Conservation (phyloP, 2,113 vertebrate species). For the Platanista minor region DNA sequence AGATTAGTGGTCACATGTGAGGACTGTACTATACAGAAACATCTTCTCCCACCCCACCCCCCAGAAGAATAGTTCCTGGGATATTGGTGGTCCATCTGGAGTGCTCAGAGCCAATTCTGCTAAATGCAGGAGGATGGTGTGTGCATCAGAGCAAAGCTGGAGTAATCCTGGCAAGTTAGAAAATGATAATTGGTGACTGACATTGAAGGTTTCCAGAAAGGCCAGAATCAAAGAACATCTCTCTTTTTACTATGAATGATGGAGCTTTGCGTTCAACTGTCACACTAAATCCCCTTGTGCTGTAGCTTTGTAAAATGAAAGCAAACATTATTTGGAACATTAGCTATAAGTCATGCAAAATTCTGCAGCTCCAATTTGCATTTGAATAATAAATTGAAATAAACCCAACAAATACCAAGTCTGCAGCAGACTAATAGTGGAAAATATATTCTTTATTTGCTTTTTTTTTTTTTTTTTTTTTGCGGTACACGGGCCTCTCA, state of each 20-base stretch:
- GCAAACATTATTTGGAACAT: slow-evolving; percentile 47
- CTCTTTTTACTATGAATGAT: background rate
- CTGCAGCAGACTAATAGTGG: background rate
- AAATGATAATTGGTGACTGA: background rate
- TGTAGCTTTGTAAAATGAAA: slow-evolving; percentile 50
- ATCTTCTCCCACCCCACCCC: background rate
- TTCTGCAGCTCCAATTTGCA: slow-evolving; percentile 28
- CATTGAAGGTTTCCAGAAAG: background rate
- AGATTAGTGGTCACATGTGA: background rate
- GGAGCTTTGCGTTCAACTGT: background rate
- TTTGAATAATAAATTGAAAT: slow-evolving; percentile 56
- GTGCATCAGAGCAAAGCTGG: background rate
- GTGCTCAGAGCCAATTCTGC: background rate
- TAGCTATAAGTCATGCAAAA: slow-evolving; percentile 52
- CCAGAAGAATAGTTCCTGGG: background rate
- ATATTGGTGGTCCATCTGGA: background rate
- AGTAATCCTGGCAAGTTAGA: background rate
- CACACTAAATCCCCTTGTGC: background rate
- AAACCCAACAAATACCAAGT: background rate
- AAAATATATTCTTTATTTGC: slow-evolving; percentile 12
- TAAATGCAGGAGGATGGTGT: background rate
- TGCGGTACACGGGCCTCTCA: too few relatives aligned
- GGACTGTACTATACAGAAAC: background rate
- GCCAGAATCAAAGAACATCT: background rate
- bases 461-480: too few relatives aligned